Base-by-base conservation (phyloP, 2,888 invertebrate species). In the Embidobia sp. region DNA sequence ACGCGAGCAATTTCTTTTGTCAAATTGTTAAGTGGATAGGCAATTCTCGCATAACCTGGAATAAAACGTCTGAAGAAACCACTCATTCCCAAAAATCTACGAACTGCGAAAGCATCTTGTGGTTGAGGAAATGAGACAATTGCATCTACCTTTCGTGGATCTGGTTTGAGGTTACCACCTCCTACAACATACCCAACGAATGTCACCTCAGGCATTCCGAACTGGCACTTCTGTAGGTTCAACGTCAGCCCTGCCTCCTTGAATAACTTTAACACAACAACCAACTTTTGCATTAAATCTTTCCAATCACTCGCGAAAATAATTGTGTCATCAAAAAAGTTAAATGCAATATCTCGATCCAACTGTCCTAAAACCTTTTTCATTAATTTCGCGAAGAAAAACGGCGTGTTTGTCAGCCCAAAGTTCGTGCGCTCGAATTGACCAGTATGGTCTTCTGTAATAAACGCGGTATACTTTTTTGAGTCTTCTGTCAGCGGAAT, bases 211-310 rank as follows among this genome's bases (percentile, higher is more conserved):
- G 29, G 42, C 15, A 63, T 59, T 1, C 75, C 80, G 67, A 86
- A 84, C 3, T 67, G 40, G 42, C 84, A 84, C 63, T 87, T 85
- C 0, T 13, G 31, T 0, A 81, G 37, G 22, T 84, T 85, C 1
- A 88, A 37, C 0, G 83, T 86, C 4, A 85, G 42, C 0, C 80
- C 73, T 0, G 80, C 80, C 13, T 73, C 19, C n/a, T 67, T 42
- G 2, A 84, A 44, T 3, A 29, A 15, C 10, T 27, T n/a, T n/a
- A n/a, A n/a, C n/a, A n/a, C 15, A 7, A 48, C 15, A n/a, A 48
- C n/a, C 3, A 40, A 8, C 8, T 18, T 40, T 16, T 0, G 5
- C 11, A 44, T 11, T 2, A 44, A 7, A 3, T 22, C n/a, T n/a
- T 2, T 3, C 44, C 44, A 44, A 22, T 22, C 22, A 3, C 11